A percentile compares a stretch with the other conserved stretches of the same genome.
phyloP scores from a whole-genome alignment of 1,140 invertebrate species.

The Anoplolepis gracilipes region DNA sequence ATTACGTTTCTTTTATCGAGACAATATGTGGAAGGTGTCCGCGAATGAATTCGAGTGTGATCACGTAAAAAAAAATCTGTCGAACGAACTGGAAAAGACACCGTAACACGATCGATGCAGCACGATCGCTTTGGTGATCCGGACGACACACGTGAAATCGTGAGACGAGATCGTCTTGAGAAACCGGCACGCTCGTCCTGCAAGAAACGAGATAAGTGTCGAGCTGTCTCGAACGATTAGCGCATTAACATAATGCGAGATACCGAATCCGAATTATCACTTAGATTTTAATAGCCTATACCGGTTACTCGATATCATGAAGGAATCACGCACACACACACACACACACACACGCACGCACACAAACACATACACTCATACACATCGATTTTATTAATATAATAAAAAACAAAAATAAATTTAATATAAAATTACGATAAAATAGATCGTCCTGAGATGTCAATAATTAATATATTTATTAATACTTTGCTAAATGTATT shows the following conservation, averaged over 20 bases:
- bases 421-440: background rate
- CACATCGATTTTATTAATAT: background rate
- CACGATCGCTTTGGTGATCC: slow-evolving; percentile 71
- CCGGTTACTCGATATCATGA: background rate
- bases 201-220: slow-evolving; percentile 74
- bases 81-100: slow-evolving; percentile 81
- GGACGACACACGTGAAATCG: slow-evolving; percentile 68
- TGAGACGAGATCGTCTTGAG: slow-evolving; percentile 72
- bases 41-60: slow-evolving; percentile 77
- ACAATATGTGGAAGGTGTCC: slow-evolving; percentile 53
- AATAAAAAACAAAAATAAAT: background rate
- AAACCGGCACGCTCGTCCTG: slow-evolving; percentile 71
- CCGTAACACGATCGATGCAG: slow-evolving; percentile 79
- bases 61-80: slow-evolving; percentile 82
- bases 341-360: no score
- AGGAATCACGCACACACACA: no score
- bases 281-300: slow-evolving; percentile 31
- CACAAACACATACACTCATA: no score
- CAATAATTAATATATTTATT: background rate
- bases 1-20: slow-evolving; percentile 3
- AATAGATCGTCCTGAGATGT: background rate
- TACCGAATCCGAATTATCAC: slow-evolving; percentile 32
- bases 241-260: slow-evolving; percentile 68
- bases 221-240: slow-evolving; percentile 76
- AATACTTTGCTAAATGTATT: background rate